These are phyloP conservation scores for Hydroisotoma schaefferi DNA, from an alignment of 2,888 invertebrate species.

Conservation along the genomic window DNA sequence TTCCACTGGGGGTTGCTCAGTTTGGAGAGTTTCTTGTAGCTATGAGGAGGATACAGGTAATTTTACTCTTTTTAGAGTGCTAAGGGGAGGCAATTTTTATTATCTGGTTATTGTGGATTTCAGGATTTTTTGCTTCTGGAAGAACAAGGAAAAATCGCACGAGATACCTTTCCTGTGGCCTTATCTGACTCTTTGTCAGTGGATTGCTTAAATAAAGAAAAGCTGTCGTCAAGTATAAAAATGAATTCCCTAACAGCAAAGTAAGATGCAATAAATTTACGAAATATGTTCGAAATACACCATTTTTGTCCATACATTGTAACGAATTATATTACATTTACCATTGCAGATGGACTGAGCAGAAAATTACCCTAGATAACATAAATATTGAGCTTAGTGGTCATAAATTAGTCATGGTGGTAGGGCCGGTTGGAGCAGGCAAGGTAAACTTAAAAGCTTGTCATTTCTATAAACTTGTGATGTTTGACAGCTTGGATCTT, in stretches of 20 bases:
- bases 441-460: slow-evolving; percentile 32
- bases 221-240: no score
- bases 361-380: slow-evolving; percentile 24
- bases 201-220: no score
- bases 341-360: slow-evolving; percentile 42
- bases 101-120: background rate
- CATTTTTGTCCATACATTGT: no score
- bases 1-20: slow-evolving; percentile 33
- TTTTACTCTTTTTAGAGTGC: background rate
- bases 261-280: no score
- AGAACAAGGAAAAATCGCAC: no score
- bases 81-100: background rate
- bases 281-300: no score
- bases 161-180: no score
- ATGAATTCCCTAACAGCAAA: no score
- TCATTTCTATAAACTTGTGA: background rate
- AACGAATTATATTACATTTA: no score
- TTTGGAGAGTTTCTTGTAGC: slow-evolving; percentile 29
- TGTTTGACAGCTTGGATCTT: background rate
- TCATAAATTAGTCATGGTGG: slow-evolving; percentile 32
- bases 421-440: slow-evolving; percentile 41
- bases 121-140: background rate
- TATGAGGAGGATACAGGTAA: slow-evolving; percentile 17
- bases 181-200: no score
- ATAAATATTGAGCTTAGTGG: slow-evolving; percentile 29